Conservation (phyloP, 2,797 vertebrate species). For the Hyperoplus immaculatus region DNA sequence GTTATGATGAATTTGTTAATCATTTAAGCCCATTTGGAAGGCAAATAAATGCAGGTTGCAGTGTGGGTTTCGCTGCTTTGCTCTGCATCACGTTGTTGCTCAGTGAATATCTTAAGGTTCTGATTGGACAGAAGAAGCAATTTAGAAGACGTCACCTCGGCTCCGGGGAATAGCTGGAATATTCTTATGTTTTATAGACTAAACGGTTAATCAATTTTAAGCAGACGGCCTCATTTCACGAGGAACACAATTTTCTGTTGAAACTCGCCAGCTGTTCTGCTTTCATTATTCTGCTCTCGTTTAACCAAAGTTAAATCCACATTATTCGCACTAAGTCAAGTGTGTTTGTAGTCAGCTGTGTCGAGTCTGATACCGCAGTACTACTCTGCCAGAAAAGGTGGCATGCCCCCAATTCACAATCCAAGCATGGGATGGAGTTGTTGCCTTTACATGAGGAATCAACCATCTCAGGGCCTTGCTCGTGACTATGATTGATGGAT, state of each 20-base stretch:
- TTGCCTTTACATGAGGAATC: slow-evolving; percentile 24
- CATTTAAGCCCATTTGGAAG: not conserved
- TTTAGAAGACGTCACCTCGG: not conserved
- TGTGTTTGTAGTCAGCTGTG: slow-evolving; percentile 2
- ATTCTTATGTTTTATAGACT: not conserved
- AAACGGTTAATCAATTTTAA: not conserved
- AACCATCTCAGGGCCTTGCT: slow-evolving; percentile 31
- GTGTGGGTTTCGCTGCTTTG: not conserved
- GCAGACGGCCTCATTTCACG: slow-evolving; percentile 1
- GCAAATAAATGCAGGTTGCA: slow-evolving; percentile 3
- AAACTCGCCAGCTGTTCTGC: not conserved
- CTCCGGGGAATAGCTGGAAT: not conserved
- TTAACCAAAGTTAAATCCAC: not conserved
- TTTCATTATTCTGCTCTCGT: slow-evolving; percentile 5
- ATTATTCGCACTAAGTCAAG: not conserved
- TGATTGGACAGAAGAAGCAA: not conserved
- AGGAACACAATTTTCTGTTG: not conserved
- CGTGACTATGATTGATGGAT: slow-evolving; percentile 9
- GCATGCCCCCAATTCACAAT: slow-evolving; percentile 4
- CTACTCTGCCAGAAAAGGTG: slow-evolving; percentile 10
- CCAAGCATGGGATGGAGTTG: slow-evolving; percentile 24
- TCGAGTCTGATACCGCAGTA: slow-evolving; percentile 7
- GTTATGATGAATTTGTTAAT: slow-evolving; percentile 24
- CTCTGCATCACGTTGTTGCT: not conserved
- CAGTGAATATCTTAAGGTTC: not conserved